These are phyloP conservation scores for Montipora efflorescens DNA, from an alignment of 64 coral and sea anemone species.

Conservation along the genomic window DNA sequence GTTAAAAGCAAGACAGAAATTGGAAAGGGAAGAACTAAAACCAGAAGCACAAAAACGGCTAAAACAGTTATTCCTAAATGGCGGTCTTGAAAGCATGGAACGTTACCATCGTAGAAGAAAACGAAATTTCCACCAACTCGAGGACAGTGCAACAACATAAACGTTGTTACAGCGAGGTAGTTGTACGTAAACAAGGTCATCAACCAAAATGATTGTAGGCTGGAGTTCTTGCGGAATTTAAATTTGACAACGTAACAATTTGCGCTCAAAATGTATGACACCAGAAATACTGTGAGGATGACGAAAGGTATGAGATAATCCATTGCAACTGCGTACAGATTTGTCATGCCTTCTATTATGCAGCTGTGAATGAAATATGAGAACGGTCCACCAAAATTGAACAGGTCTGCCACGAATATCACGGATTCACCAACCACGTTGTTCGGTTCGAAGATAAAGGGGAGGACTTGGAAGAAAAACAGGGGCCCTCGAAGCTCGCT, in stretches of 20 bases:
- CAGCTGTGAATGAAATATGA: conserved; percentile 65
- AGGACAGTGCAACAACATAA: conserved; percentile 83
- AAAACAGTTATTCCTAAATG: conserved; percentile 76
- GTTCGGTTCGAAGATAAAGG: conserved; percentile 75
- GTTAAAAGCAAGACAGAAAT: conserved; percentile 72
- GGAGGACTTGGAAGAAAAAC: conserved; percentile 92
- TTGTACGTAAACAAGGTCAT: conserved; percentile 88
- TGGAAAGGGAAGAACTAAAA: conserved; percentile 75
- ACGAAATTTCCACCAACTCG: conserved; percentile 65
- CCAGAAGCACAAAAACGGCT: conserved; percentile 58
- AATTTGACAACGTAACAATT: conserved; percentile 67
- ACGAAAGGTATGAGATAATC: conserved; percentile 79
- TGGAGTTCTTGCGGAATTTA: conserved; percentile 74
- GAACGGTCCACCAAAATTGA: conserved; percentile 86
- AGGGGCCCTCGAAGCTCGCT: conserved; percentile 89
- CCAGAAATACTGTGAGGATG: conserved; percentile 63
- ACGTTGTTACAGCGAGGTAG: conserved; percentile 74
- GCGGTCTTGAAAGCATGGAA: conserved; percentile 70
- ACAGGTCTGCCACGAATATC: conserved; percentile 19
- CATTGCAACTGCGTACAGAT: conserved; percentile 59
- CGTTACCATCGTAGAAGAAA: conserved; percentile 91
- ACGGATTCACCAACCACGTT: conserved; percentile 63
- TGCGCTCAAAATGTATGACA: conserved; percentile 78
- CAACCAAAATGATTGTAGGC: conserved; percentile 88
- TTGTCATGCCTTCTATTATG: conserved; percentile 79